Base-by-base conservation (phyloP, 2,888 invertebrate genomes). In the Xestia xanthographa region DNA sequence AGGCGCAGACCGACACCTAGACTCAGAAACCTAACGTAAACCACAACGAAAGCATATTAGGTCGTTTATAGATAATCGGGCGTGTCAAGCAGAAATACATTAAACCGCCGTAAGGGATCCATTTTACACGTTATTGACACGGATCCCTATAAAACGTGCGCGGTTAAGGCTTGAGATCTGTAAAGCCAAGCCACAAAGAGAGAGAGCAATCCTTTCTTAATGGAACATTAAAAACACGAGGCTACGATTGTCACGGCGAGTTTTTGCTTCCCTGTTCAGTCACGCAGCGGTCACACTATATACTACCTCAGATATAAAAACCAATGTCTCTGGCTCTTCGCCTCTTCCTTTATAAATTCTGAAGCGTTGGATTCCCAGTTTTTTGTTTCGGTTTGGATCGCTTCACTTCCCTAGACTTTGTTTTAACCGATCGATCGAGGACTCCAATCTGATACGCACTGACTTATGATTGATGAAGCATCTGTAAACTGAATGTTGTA, bases 121-220 rank as follows among this genome's bases (percentile, higher is more conserved):
- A 85, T 85, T 86, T 79, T 83, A n/a, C 77, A 80, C 81, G 79
- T 85, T 86, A 86, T 86, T 81, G 86, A 79, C 83, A 86, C 79
- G 79, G 76, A 83, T 81, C 79, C 70, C 79, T 79, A 85, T 86
- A 86, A 86, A 86, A 86, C 76, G 85, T 85, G 83, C 83, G 83
- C 85, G 72, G 77, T 85, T 85, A 83, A 83, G 71, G 83, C 72
- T 79, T 66, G 69, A 85, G 80, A 79, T 85, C 77, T 86, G 79
- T 79, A 77, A 79, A 86, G 69, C 68, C 48, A 86, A 78, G 72
- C 83, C 81, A 86, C 87, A 83, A 86, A 85, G 83, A 85, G 78
- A 85, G 78, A 81, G 82, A 77, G 81, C 80, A 84, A 84, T 83
- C 84, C 80, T 84, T 86, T 77, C 75, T 79, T 83, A 85, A 87